These are phyloP conservation scores for Ptilorrhoa leucosticta DNA, from an alignment of 2,113 vertebrate genomes.

Conservation along the genomic window DNA sequence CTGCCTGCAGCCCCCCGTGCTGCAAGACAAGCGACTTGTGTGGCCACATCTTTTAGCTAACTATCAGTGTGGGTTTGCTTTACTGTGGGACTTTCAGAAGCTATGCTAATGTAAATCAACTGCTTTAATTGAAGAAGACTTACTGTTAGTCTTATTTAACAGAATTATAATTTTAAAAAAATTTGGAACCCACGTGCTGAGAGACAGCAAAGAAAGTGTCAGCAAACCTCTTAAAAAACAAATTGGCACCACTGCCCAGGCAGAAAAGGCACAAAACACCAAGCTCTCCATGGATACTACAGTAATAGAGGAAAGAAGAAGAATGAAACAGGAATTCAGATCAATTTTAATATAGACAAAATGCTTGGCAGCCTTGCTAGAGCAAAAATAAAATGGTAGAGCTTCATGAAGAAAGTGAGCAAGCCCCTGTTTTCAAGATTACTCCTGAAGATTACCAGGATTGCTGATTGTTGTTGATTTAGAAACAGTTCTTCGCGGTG, in stretches of 20 bases:
- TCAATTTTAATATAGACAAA: neutral
- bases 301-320: neutral
- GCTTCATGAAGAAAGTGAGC: neutral
- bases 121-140: neutral
- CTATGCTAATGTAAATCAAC: neutral
- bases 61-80: neutral
- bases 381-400: neutral
- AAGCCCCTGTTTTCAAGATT: neutral
- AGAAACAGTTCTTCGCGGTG: neutral
- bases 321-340: neutral
- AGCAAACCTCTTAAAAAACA: neutral
- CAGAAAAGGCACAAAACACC: neutral
- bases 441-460: neutral
- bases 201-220: neutral
- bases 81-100: neutral
- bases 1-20: neutral
- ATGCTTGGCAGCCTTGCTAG: neutral
- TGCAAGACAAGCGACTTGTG: accelerated
- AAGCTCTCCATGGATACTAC: neutral
- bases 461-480: neutral
- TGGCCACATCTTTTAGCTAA: neutral
- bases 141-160: neutral
- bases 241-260: neutral
- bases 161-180: neutral
- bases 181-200: neutral